Evolutionary conservation across 2,113 vertebrate genomes (phyloP), one percentile per base, ranked within the genome.

Genomic region (Zeus faber): DNA sequence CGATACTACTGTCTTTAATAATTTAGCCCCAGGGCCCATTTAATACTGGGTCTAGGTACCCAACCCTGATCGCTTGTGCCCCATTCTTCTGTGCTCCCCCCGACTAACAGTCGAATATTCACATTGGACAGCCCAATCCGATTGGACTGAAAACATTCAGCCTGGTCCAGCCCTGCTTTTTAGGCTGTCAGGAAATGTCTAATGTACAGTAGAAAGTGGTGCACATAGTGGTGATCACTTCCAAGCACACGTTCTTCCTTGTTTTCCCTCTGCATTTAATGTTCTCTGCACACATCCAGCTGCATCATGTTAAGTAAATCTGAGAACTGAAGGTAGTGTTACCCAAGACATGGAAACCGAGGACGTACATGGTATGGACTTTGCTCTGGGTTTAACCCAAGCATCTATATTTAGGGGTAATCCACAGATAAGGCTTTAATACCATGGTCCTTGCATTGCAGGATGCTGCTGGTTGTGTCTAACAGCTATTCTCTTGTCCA

Each of bases 321-420:
- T 68, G 39, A 55, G 27, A 60, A 61, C 62, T 33, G 48, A 59
- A 41, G 24, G 51, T 41, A 53, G 64, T 52, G 54, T 82, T 84
- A 80, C 3, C 57, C 78, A 89, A 84, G 62, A 26, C 61, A 46
- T 60, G 54, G 79, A 80, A 77, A 77, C 76, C 70, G 66, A 68
- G 75, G 70, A 70, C 65, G 23, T 62, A 65, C 70, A 80, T 71
- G 75, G 70, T 73, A 75, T 69, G 72, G 82, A 77, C 80, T 80
- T 83, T 80, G 77, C 14, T 57, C 67, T 85, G 84, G 84, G 74
- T 85, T 87, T 85, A 79, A 70, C 72, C 70, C 80, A 69, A 79
- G 74, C 44, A 13, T 81, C 85, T 89, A 89, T 88, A 86, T 89
- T 89, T 89, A 86, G 88, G 81, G 46, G 62, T 88, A 89, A 89